phyloP scores from a whole-genome alignment of 2,797 vertebrate species.

The Arctocebus calabarensis region DNA sequence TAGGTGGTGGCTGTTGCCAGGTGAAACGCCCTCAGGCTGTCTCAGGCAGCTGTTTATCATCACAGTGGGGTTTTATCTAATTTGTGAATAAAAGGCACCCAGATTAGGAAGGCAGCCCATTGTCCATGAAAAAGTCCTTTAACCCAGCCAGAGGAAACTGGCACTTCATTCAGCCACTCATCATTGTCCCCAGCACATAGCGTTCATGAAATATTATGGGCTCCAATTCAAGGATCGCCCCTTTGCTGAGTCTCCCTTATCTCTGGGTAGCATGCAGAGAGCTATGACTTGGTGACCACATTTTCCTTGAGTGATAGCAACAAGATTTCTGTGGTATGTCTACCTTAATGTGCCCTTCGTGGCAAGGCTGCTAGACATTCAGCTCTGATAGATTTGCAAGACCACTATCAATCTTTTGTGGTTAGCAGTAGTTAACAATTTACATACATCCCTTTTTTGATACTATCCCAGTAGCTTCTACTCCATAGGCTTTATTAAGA shows the following conservation, averaged over 20 bases:
- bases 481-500: slow-evolving; percentile 22
- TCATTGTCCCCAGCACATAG: background rate
- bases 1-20: slow-evolving; percentile 64
- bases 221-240: background rate
- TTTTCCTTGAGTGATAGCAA: slow-evolving; percentile 56
- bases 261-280: background rate
- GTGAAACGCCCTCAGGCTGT: background rate
- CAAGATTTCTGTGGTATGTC: slow-evolving; percentile 34
- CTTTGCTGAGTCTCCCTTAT: background rate
- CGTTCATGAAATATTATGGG: background rate
- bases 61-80: background rate
- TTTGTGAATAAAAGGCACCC: background rate
- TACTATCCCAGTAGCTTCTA: slow-evolving; percentile 30
- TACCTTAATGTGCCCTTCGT: background rate
- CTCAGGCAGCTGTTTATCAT: slow-evolving; percentile 23
- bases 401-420: slow-evolving; percentile 59
- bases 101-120: slow-evolving; percentile 1
- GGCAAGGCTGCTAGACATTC: background rate
- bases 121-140: slow-evolving; percentile 53
- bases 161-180: background rate
- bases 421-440: slow-evolving; percentile 59
- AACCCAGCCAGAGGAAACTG: slow-evolving; percentile 28
- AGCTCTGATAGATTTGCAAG: slow-evolving; percentile 22
- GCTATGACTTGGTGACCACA: background rate
- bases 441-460: slow-evolving; percentile 46